Percentiles rank a stretch among this genome's conserved stretches.
Conservation (phyloP, 2,888 invertebrate species). For the Agrilus cyanescens region DNA sequence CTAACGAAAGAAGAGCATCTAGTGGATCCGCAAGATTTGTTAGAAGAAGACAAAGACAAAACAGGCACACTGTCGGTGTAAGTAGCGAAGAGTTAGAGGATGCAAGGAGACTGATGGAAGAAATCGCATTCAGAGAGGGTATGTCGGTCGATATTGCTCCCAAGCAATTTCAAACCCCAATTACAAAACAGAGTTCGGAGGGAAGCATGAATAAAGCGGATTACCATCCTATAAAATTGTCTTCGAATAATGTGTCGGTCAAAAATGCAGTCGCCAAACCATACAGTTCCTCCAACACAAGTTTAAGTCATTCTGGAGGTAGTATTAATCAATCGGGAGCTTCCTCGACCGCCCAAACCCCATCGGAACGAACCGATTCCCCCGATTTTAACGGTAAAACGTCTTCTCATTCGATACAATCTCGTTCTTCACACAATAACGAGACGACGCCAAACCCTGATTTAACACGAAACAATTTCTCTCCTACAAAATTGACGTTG, state of each 20-base stretch:
- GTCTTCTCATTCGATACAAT: too few relatives aligned
- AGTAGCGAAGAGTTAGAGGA: slow-evolving; percentile 69
- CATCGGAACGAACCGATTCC: slow-evolving; percentile 30
- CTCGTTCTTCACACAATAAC: slow-evolving; percentile 3
- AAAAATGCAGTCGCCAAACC: slow-evolving; percentile 36
- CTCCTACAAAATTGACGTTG: background rate
- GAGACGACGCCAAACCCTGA: slow-evolving; percentile 2
- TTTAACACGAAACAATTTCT: too few relatives aligned
- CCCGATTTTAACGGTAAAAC: slow-evolving; percentile 15
- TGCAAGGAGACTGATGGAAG: slow-evolving; percentile 64
- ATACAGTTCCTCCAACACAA: slow-evolving; percentile 25
- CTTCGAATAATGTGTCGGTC: slow-evolving; percentile 21
- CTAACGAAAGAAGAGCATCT: slow-evolving; percentile 45
- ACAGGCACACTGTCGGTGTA: slow-evolving; percentile 73
- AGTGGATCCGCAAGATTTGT: slow-evolving; percentile 32
- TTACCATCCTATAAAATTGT: slow-evolving; percentile 17
- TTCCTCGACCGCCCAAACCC: slow-evolving; percentile 31
- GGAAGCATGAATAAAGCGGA: slow-evolving; percentile 27
- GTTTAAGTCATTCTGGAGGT: slow-evolving; percentile 13
- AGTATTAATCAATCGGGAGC: slow-evolving; percentile 17
- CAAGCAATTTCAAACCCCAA: slow-evolving; percentile 17
- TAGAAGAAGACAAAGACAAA: slow-evolving; percentile 49
- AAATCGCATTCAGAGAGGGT: slow-evolving; percentile 38
- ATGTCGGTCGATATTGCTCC: slow-evolving; percentile 15
- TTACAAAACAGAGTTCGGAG: slow-evolving; percentile 39